Conservation (phyloP, 1,140 invertebrate species). For the Thaumatotibia leucotreta region DNA sequence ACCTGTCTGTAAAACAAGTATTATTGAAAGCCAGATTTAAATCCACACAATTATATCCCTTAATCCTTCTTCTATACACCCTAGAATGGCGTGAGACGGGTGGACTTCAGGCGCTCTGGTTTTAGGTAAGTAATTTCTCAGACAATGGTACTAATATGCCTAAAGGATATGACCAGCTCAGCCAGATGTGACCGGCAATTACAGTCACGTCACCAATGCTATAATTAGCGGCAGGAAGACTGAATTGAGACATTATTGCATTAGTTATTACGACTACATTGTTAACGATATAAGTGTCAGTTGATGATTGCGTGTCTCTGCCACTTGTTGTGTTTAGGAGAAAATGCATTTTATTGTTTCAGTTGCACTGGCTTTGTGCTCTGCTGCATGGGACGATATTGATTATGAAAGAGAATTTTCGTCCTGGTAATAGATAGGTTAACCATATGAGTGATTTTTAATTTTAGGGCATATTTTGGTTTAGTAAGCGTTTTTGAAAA, state of each 20-base stretch:
- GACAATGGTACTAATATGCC: not conserved
- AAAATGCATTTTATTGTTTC: no score
- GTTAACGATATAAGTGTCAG: not conserved
- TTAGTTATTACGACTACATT: conserved; percentile 7
- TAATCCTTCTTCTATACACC: not conserved
- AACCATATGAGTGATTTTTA: no score
- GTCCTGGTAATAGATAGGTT: no score
- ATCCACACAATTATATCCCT: not conserved
- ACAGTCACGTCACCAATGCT: not conserved
- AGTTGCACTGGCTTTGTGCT: no score
- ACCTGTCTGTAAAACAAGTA: not conserved
- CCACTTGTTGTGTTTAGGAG: no score
- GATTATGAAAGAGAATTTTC: no score
- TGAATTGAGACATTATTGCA: conserved; percentile 9
- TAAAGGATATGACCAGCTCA: not conserved
- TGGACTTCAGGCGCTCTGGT: not conserved
- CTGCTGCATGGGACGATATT: no score
- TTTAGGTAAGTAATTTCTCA: not conserved
- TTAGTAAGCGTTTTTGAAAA: no score
- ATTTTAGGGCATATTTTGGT: no score
- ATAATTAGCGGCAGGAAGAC: conserved; percentile 10
- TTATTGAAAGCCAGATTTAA: not conserved
- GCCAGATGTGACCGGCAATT: conserved; percentile 2
- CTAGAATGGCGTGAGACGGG: not conserved
- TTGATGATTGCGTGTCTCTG: no score